Evolutionary conservation across 37 sponge, comb jelly and placozoan species (phyloP).

Genomic region (Tethya wilhelma): DNA sequence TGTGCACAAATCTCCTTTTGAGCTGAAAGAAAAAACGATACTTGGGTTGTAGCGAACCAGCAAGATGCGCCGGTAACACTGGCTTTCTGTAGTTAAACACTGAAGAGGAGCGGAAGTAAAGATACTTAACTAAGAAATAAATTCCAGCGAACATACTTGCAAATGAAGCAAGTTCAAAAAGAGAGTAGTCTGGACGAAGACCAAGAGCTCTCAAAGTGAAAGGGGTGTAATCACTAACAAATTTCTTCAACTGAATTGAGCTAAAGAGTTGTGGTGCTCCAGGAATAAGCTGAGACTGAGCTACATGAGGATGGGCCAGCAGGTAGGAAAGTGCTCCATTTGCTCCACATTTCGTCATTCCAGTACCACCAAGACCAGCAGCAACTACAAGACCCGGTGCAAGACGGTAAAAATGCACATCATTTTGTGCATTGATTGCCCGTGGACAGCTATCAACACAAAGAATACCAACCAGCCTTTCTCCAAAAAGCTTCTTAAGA

Average conservation of each 20-base stretch:
- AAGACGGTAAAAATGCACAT: constrained; percentile 19
- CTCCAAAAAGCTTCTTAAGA: neutral
- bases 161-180: neutral
- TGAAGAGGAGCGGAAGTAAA: no score
- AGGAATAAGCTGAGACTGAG: neutral
- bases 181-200: neutral
- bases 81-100: no score
- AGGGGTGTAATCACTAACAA: neutral
- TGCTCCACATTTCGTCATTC: constrained; percentile 29
- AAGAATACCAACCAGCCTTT: constrained; percentile 11
- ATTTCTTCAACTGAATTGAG: neutral
- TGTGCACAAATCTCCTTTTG: no score
- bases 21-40: no score
- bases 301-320: constrained; percentile 2
- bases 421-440: constrained; percentile 16
- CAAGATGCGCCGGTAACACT: no score
- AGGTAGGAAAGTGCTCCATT: constrained; percentile 36
- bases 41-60: no score
- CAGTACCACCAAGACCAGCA: constrained; percentile 21
- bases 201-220: neutral
- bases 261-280: constrained; percentile 14
- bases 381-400: constrained; percentile 7
- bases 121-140: no score
- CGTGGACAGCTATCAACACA: constrained; percentile 24
- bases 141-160: no score